Conservation (phyloP, 2,888 invertebrate genomes). For the Alentia gelatinosa region DNA sequence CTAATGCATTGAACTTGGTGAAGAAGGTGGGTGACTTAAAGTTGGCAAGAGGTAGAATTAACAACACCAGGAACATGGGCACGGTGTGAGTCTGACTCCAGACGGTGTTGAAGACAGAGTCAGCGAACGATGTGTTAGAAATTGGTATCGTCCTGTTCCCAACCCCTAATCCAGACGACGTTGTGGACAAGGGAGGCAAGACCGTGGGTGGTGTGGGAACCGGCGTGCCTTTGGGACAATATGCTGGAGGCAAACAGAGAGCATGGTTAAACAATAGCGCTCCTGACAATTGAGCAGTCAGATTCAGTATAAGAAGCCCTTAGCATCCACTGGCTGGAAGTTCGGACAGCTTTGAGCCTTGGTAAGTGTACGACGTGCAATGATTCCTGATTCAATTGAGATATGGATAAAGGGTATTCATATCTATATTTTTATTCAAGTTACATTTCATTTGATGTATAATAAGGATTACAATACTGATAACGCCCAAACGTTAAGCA, state of each 20-base stretch:
- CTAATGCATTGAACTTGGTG: slow-evolving; percentile 94
- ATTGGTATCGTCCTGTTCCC: background rate
- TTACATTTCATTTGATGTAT: no score
- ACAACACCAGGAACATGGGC: slow-evolving; percentile 88
- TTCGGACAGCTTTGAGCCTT: no score
- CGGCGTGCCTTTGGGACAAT: background rate
- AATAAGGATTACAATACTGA: no score
- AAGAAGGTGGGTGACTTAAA: slow-evolving; percentile 94
- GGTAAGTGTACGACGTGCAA: no score
- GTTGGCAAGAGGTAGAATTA: slow-evolving; percentile 91
- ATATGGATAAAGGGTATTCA: no score
- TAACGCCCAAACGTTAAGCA: no score
- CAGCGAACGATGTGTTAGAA: background rate
- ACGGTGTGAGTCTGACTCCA: slow-evolving; percentile 91
- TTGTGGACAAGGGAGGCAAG: background rate
- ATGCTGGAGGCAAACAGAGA: background rate
- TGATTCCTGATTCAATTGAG: no score
- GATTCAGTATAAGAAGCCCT: no score
- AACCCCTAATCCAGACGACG: background rate
- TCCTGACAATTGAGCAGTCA: no score
- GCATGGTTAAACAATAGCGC: no score
- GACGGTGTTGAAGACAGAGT: slow-evolving; percentile 81
- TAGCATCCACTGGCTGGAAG: no score
- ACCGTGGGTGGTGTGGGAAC: background rate
- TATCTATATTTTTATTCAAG: no score